Evolutionary conservation across 2,797 vertebrate species (phyloP), one percentile per base, ranked within the genome.

Genomic region (Aselliscus stoliczkanus): DNA sequence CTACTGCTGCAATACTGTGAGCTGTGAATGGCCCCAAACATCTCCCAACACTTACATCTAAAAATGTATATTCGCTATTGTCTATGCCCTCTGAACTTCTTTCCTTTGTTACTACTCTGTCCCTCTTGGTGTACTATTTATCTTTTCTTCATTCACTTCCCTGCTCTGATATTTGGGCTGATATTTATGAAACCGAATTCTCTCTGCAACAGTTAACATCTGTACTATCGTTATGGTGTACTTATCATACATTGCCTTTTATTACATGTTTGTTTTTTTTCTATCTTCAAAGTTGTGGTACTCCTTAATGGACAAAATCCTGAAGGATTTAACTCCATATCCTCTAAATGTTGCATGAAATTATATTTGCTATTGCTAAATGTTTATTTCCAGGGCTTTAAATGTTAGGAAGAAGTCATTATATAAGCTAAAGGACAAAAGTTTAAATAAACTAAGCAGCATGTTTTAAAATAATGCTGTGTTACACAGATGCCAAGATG

Each of bases 351-450:
- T 69, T 79, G 5, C 47, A 64, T 7, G 9, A 62, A 89, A 93
- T 73, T 70, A 5, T 85, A 83, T 58, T 91, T 65, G 12, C 58
- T 65, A 25, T 12, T 94, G 23, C 17, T 56, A 62, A 83, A 76
- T 76, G 17, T 42, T 93, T 86, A 77, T 34, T 58, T 64, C 15
- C 52, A 73, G 84, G 86, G 4, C 47, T 77, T 82, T 89, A 85
- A 75, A 50, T 73, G 3, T 81, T 79, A 94, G 37, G 37, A 84
- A 90, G 77, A 52, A 17, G 56, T 6, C 18, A 84, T 6, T 3
- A 23, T 29, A 84, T 62, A 42, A 34, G 29, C 21, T 56, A 85
- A 56, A 83, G 23, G 18, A 23, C 39, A 72, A 62, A 76, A 70
- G 18, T 56, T 84, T 29, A 69, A 39, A 75, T 69, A 83, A 79